Percentiles rank a stretch among this genome's conserved stretches.
Evolutionary conservation across 2,888 invertebrate species (phyloP).

Genomic region (Agrochola litura): DNA sequence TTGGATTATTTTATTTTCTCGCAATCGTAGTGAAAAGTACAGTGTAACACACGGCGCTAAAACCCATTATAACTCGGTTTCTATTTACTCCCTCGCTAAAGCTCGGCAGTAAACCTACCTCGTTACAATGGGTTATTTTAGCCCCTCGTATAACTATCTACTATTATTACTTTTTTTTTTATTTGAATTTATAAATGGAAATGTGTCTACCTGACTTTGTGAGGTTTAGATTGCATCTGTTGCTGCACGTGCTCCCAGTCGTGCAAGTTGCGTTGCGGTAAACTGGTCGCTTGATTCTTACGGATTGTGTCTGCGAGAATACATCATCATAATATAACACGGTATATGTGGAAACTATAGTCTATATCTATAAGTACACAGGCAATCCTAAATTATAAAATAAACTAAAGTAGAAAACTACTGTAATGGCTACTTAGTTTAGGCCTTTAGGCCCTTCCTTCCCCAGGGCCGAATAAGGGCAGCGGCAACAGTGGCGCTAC

Average conservation of each 20-base stretch:
- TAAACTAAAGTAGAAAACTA: background rate
- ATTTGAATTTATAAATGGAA: background rate
- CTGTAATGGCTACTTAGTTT: background rate
- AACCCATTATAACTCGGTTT: too few relatives aligned
- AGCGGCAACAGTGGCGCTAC: background rate
- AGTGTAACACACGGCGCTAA: too few relatives aligned
- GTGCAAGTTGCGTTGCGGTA: slow-evolving; percentile 86
- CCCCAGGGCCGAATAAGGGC: background rate
- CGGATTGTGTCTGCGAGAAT: slow-evolving; percentile 81
- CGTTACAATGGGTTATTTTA: too few relatives aligned
- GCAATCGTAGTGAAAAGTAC: too few relatives aligned
- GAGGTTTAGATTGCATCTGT: slow-evolving; percentile 74
- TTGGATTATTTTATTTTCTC: too few relatives aligned
- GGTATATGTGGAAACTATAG: background rate
- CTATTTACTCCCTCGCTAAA: too few relatives aligned
- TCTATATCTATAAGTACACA: background rate
- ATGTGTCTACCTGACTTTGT: slow-evolving; percentile 77
- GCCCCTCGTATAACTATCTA: too few relatives aligned
- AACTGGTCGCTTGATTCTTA: slow-evolving; percentile 80
- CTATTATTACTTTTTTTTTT: background rate
- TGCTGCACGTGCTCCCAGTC: slow-evolving; percentile 88
- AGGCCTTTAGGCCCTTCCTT: too few relatives aligned
- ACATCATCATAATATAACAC: background rate
- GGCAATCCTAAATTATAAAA: background rate
- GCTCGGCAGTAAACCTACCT: too few relatives aligned